Conservation (phyloP, 2,888 invertebrate species). For the Cephonodes hylas region DNA sequence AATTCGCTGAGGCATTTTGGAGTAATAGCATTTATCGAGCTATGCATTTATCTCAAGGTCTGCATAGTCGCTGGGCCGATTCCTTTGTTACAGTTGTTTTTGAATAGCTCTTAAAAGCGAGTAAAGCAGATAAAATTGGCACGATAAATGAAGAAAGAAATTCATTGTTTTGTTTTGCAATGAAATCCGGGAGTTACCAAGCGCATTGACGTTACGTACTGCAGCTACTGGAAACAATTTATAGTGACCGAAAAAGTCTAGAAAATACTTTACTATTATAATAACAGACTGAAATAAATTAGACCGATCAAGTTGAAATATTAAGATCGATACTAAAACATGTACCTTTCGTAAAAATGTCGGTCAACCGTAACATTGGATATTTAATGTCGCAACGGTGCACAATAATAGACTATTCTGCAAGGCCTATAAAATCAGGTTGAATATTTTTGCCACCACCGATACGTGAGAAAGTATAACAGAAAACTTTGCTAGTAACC, state of each 20-base stretch:
- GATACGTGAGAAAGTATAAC: slow-evolving; percentile 16
- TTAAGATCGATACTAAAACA: slow-evolving; percentile 40
- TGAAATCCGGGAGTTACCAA: background rate
- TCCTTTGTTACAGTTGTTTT: background rate
- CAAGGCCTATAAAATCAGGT: slow-evolving; percentile 57
- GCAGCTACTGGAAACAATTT: background rate
- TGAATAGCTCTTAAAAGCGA: background rate
- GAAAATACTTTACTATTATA: too few species aligned
- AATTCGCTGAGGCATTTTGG: background rate
- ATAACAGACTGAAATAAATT: background rate
- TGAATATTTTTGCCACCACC: slow-evolving; percentile 27
- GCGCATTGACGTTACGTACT: too few species aligned
- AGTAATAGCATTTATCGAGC: background rate
- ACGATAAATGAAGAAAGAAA: background rate
- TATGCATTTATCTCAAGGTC: background rate
- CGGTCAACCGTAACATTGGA: slow-evolving; percentile 52
- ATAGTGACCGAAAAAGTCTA: too few species aligned
- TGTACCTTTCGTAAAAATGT: slow-evolving; percentile 58
- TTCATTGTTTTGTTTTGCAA: background rate
- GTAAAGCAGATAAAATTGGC: too few species aligned
- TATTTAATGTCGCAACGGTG: slow-evolving; percentile 49
- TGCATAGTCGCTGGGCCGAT: background rate
- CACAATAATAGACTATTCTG: slow-evolving; percentile 48
- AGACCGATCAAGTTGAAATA: slow-evolving; percentile 21
- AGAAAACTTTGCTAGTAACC: background rate